Conservation (phyloP, 2,797 vertebrate genomes). For the Poeciliopsis infans region DNA sequence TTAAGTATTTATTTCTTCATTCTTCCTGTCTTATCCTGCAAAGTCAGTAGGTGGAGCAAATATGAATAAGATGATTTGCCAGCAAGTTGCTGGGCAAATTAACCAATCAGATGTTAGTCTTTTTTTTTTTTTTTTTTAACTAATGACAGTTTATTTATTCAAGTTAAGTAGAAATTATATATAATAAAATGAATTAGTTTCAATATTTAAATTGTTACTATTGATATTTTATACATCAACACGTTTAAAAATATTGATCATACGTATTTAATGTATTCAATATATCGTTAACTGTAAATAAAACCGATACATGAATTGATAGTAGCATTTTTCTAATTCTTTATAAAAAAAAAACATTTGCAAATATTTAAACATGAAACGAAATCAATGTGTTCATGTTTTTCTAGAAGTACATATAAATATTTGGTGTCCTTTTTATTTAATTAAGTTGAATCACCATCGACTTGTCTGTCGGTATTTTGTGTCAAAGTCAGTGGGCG, state of each 20-base stretch:
- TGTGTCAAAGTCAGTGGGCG: not conserved
- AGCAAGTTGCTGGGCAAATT: not conserved
- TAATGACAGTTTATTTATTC: not conserved
- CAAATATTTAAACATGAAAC: not conserved
- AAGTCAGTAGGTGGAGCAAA: not conserved
- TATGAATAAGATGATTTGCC: not conserved
- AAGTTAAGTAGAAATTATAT: not conserved
- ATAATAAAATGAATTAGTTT: not conserved
- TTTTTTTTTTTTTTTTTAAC: not conserved
- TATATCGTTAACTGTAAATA: not conserved
- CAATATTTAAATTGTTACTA: not conserved
- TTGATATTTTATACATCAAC: not conserved
- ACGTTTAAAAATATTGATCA: no score
- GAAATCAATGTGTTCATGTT: not conserved
- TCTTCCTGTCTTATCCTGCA: not conserved
- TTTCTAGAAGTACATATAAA: not conserved
- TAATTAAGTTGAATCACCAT: not conserved
- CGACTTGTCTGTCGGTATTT: not conserved
- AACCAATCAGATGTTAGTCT: not conserved
- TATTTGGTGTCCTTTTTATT: not conserved
- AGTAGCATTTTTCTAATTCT: not conserved
- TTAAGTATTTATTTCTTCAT: not conserved
- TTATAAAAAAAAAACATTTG: no score
- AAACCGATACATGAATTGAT: not conserved
- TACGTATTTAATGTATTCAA: no score